Conservation (phyloP, 2,797 vertebrate species). For the Salarias fasciatus region DNA sequence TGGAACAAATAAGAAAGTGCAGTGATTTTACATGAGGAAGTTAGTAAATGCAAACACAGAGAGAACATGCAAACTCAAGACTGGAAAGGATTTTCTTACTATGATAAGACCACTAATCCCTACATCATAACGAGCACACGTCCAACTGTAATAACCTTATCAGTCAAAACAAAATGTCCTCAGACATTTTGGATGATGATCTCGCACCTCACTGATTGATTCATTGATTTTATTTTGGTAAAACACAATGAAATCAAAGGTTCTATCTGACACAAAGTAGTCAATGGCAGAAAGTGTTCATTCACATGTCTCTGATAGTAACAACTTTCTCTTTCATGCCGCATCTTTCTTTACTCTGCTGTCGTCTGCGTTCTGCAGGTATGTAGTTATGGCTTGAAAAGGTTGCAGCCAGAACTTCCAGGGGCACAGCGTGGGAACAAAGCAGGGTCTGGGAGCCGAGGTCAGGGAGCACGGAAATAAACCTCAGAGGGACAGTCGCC, state of each 20-base stretch:
- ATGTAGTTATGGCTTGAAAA: slow-evolving; percentile 79
- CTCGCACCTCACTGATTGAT: slow-evolving; percentile 1
- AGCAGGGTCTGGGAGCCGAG: slow-evolving; percentile 58
- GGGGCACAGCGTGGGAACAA: slow-evolving; percentile 76
- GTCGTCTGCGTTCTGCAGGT: slow-evolving; percentile 79
- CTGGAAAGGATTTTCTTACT: too few species aligned
- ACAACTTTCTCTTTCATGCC: slow-evolving; percentile 42
- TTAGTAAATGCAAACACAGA: too few species aligned
- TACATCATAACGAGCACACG: too few species aligned
- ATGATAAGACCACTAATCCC: too few species aligned
- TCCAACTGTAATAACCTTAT: too few species aligned
- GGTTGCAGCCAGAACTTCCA: slow-evolving; percentile 78
- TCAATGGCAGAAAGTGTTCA: slow-evolving; percentile 27
- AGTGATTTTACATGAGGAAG: too few species aligned
- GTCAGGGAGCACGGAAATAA: slow-evolving; percentile 50
- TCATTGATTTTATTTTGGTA: slow-evolving; percentile 6
- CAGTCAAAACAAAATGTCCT: too few species aligned
- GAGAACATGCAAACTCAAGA: too few species aligned
- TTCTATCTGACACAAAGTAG: slow-evolving; percentile 22
- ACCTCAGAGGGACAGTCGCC: slow-evolving; percentile 39
- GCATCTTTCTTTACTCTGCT: slow-evolving; percentile 49
- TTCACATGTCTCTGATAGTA: slow-evolving; percentile 29
- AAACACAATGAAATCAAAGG: slow-evolving; percentile 5
- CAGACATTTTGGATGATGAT: not conserved
- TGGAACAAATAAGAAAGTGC: too few species aligned